phyloP scores from a whole-genome alignment of 1,140 invertebrate species.

The Eumeta japonica region DNA sequence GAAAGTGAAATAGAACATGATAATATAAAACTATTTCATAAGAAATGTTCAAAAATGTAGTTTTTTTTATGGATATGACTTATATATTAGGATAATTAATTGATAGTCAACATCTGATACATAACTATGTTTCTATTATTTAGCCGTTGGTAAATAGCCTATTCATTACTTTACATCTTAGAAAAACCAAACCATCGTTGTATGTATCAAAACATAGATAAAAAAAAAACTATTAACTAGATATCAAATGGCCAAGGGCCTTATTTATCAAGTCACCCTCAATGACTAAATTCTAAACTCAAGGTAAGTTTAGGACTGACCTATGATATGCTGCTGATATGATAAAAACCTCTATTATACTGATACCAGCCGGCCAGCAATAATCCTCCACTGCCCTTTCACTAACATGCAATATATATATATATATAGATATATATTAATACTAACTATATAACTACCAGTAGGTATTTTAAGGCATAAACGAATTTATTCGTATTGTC shows the following conservation, averaged over 20 bases:
- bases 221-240: neutral
- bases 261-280: slow-evolving; percentile 2
- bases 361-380: slow-evolving; percentile 38
- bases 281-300: slow-evolving; percentile 1
- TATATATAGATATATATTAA: no score
- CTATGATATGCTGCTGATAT: slow-evolving; percentile 53
- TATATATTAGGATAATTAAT: no score
- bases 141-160: slow-evolving; percentile 6
- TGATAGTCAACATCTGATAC: no score
- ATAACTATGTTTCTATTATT: no score
- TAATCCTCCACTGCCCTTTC: no score
- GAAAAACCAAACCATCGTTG: slow-evolving; percentile 1
- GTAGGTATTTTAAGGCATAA: slow-evolving; percentile 47
- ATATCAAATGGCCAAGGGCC: slow-evolving; percentile 4
- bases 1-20: no score
- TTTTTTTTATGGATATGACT: no score
- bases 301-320: slow-evolving; percentile 22
- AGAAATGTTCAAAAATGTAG: no score
- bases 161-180: neutral
- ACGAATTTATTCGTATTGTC: slow-evolving; percentile 45
- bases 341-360: slow-evolving; percentile 51
- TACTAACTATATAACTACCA: slow-evolving; percentile 44
- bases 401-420: slow-evolving; percentile 42
- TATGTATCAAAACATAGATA: slow-evolving; percentile 2
- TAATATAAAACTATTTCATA: no score